phyloP scores from a whole-genome alignment of 2,797 vertebrate genomes.

The Ptychadena robeensis region DNA sequence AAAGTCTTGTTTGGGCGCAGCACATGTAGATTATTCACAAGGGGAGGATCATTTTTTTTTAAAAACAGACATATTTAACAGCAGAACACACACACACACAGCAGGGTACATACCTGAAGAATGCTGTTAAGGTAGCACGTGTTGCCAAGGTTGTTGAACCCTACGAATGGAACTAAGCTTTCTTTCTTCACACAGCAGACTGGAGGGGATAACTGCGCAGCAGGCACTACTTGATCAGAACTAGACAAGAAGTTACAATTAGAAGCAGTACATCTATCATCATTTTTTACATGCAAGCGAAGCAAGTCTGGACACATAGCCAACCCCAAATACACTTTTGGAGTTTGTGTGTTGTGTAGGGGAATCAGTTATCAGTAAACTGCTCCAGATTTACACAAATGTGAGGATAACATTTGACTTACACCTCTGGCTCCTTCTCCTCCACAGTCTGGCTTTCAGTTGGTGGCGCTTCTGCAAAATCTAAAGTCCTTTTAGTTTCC shows the following conservation, averaged over 20 bases:
- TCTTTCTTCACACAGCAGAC: slow-evolving; percentile 84
- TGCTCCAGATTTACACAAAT: not conserved
- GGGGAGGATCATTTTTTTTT: too few species aligned
- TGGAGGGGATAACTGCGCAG: slow-evolving; percentile 76
- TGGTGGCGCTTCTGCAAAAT: slow-evolving; percentile 86
- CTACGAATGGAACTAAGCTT: slow-evolving; percentile 89
- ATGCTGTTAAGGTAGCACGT: slow-evolving; percentile 98
- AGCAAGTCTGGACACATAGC: too few species aligned
- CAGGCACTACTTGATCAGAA: slow-evolving; percentile 87
- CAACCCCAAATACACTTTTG: too few species aligned
- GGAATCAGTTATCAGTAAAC: too few species aligned
- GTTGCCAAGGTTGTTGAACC: slow-evolving; percentile 94
- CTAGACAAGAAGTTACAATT: slow-evolving; percentile 34
- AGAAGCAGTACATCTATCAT: too few species aligned
- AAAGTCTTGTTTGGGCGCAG: too few species aligned
- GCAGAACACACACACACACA: too few species aligned
- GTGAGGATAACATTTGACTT: slow-evolving; percentile 41
- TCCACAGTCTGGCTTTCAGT: slow-evolving; percentile 77
- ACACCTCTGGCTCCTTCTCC: slow-evolving; percentile 78
- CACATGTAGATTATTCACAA: too few species aligned
- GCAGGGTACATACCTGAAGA: slow-evolving; percentile 82
- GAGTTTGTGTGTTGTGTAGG: too few species aligned
- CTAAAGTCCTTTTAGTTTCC: slow-evolving; percentile 90
- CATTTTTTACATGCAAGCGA: too few species aligned
- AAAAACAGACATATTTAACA: too few species aligned